These are phyloP conservation scores for Pterocles gutturalis DNA, from an alignment of 2,113 vertebrate genomes.

Conservation along the genomic window DNA sequence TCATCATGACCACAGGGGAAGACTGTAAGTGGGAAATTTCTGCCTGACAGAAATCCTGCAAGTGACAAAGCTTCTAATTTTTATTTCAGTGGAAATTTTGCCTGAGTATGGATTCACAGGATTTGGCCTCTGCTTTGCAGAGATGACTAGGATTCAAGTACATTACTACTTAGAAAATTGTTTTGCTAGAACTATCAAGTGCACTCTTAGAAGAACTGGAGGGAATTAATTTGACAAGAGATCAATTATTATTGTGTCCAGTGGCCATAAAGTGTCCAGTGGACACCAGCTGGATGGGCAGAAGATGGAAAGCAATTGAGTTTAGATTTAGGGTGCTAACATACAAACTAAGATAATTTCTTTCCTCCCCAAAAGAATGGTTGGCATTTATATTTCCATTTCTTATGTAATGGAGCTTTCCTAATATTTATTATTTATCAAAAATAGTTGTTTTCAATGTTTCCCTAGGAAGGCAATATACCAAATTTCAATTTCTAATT, in stretches of 20 bases:
- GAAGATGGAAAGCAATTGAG: neutral
- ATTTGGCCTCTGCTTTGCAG: neutral
- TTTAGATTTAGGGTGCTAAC: neutral
- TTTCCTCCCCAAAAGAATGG: neutral
- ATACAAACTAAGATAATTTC: neutral
- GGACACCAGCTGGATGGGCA: neutral
- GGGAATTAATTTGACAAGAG: neutral
- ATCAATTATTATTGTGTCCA: neutral
- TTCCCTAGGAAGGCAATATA: neutral
- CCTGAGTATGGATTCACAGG: neutral
- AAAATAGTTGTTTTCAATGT: neutral
- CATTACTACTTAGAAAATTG: neutral
- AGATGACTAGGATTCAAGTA: neutral
- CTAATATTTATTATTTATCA: conserved; percentile 2
- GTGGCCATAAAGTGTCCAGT: neutral
- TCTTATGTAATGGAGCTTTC: neutral
- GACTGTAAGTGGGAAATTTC: neutral
- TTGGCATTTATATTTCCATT: neutral
- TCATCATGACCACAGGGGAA: neutral
- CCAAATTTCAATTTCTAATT: neutral
- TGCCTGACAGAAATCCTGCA: neutral
- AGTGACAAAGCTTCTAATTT: conserved; percentile 16
- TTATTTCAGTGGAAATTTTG: neutral
- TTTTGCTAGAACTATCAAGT: neutral
- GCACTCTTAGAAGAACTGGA: neutral